Conservation (phyloP, 2,888 invertebrate species). For the Lochmaea crataegi region DNA sequence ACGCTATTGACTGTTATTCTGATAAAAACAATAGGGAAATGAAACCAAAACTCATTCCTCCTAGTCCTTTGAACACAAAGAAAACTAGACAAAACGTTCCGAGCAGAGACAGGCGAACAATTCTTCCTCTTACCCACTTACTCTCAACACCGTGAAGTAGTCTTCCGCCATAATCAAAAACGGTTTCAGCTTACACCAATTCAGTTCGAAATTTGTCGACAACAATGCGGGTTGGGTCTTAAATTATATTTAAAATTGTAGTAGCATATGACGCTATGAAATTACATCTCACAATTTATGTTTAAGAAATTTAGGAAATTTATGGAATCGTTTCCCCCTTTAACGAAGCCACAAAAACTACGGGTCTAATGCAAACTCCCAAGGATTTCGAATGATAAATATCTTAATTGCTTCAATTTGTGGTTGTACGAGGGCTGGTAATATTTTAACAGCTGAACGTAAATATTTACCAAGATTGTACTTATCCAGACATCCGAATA, state of each 20-base stretch:
- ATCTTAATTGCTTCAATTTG: constrained; percentile 17
- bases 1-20: neutral
- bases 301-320: constrained; percentile 17
- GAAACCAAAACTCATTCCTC: neutral
- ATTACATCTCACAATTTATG: constrained; percentile 16
- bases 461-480: too few relatives aligned
- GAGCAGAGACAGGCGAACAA: neutral
- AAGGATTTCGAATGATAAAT: constrained; percentile 24
- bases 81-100: constrained; percentile 12
- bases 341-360: constrained; percentile 16
- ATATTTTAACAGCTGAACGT: neutral
- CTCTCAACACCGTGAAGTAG: neutral
- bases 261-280: constrained; percentile 19
- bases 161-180: constrained; percentile 7
- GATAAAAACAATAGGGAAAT: constrained; percentile 8
- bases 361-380: constrained; percentile 14
- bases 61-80: constrained; percentile 12
- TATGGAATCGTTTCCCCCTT: constrained; percentile 14
- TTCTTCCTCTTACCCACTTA: neutral
- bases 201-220: constrained; percentile 9
- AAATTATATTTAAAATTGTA: constrained; percentile 21
- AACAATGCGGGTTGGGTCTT: constrained; percentile 9
- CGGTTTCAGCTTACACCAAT: constrained; percentile 11
- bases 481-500: neutral
- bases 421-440: constrained; percentile 10